These are phyloP conservation scores for Drosophila formosana DNA, from an alignment of 2,888 invertebrate species.

Conservation along the genomic window DNA sequence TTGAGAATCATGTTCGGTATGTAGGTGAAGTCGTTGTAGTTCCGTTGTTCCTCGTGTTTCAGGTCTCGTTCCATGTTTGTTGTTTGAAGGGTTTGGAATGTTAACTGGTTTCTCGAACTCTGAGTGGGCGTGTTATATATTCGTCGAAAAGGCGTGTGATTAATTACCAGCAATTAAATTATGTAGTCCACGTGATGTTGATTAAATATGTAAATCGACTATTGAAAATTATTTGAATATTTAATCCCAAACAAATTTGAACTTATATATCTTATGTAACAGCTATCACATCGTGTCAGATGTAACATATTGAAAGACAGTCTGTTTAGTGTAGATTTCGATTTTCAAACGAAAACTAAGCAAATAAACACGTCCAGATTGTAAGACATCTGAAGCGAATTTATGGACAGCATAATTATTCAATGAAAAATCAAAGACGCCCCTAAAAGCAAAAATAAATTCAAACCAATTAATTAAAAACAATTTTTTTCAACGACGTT, in stretches of 20 bases:
- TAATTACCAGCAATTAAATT: slow-evolving; percentile 24
- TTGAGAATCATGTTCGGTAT: slow-evolving; percentile 46
- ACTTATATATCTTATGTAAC: background rate
- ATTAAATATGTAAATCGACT: slow-evolving; percentile 25
- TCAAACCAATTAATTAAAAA: slow-evolving; percentile 64
- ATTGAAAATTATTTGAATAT: slow-evolving; percentile 6
- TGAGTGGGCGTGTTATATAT: slow-evolving; percentile 30
- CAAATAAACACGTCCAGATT: slow-evolving; percentile 18
- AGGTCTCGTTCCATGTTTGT: slow-evolving; percentile 6
- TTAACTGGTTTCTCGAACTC: slow-evolving; percentile 18
- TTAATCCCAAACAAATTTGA: slow-evolving; percentile 6
- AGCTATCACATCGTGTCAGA: background rate
- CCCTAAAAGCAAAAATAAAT: slow-evolving; percentile 60
- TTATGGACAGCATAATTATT: slow-evolving; percentile 40
- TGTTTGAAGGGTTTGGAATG: slow-evolving; percentile 9
- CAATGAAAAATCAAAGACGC: slow-evolving; percentile 58
- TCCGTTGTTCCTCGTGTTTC: slow-evolving; percentile 12
- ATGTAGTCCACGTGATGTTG: slow-evolving; percentile 3
- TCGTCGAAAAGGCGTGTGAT: slow-evolving; percentile 8
- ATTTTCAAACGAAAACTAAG: background rate
- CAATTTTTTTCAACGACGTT: slow-evolving; percentile 45
- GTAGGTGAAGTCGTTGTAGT: slow-evolving; percentile 51
- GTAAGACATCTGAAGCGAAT: slow-evolving; percentile 23
- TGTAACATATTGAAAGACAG: background rate
- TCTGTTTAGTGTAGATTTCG: slow-evolving; percentile 1